Evolutionary conservation across 2,888 invertebrate species (phyloP), one percentile per base, ranked within the genome.

Genomic region (Leptopilina syphax): DNA sequence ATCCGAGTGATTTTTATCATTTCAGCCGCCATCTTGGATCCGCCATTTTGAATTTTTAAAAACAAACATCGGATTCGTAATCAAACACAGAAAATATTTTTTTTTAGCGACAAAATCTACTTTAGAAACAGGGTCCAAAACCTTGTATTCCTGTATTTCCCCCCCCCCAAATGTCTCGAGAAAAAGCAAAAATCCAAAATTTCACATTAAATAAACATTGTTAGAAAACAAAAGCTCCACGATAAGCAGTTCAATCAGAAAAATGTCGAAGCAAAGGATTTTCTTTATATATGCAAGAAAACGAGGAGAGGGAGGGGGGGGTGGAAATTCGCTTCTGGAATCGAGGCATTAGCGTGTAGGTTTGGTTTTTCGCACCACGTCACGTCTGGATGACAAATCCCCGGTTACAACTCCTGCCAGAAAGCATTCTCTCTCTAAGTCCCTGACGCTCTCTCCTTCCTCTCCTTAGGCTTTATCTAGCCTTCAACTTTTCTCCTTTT

Each of bases 351-450:
- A 82, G 82, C 76, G 79, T 79, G 78, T 77, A 77, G 79, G 77
- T 82, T 34, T 78, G 81, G 78, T 83, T 80, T 83, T 83, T 83
- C 81, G 82, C 82, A 84, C 78, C 67, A 70, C 83, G 86, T 88
- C 87, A 87, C 86, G 85, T 85, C 84, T 85, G 87, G 85, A 88
- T 88, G 89, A 89, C 88, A 89, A 89, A 89, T 89, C 88, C 85
- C 85, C 85, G 57, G 79, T 86, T 83, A 85, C 84, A 83, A 50
- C 82, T 79, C 79, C 81, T 81, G 78, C 82, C 83, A 80, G 83
- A 80, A 81, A 82, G 82, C n/a, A 73, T 85, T 84, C 79, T 82
- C 82, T 80, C 79, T 81, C 78, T 63, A 77, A 78, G 65, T 76
- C 34, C 34, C 80, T 54, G 57, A 65, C 77, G 44, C 44, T 34